Evolutionary conservation across 2,888 invertebrate genomes (phyloP).

Genomic region (Pandemis heparana): DNA sequence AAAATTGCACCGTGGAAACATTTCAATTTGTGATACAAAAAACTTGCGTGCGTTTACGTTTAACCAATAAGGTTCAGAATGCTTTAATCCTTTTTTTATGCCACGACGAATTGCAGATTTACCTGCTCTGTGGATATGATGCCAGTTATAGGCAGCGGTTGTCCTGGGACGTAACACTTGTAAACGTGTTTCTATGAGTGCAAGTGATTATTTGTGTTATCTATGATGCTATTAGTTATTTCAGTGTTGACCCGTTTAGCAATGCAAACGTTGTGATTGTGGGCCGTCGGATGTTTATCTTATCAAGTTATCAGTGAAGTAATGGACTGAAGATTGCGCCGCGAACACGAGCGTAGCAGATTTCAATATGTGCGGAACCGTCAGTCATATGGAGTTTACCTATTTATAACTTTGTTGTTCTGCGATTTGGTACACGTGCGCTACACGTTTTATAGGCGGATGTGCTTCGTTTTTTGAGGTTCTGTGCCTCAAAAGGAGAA

Average conservation of each 20-base stretch:
- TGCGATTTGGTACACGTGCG: slow-evolving; percentile 19
- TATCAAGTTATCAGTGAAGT: slow-evolving; percentile 19
- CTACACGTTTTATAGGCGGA: slow-evolving; percentile 24
- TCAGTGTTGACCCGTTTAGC: slow-evolving; percentile 42
- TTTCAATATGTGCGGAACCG: slow-evolving; percentile 18
- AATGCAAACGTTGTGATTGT: slow-evolving; percentile 16
- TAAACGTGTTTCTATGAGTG: slow-evolving; percentile 6
- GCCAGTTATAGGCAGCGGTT: slow-evolving; percentile 54
- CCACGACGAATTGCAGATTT: slow-evolving; percentile 69
- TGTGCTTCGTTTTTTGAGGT: slow-evolving; percentile 20
- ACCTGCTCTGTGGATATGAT: slow-evolving; percentile 67
- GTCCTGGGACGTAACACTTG: slow-evolving; percentile 44
- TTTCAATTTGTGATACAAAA: slow-evolving; percentile 43
- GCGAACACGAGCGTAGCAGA: slow-evolving; percentile 20
- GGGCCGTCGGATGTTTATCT: slow-evolving; percentile 31
- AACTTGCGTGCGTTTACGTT: slow-evolving; percentile 30
- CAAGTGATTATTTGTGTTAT: slow-evolving; percentile 50
- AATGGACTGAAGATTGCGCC: slow-evolving; percentile 29
- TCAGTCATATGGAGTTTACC: slow-evolving; percentile 3
- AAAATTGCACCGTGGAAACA: slow-evolving; percentile 47
- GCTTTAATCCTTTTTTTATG: slow-evolving; percentile 57
- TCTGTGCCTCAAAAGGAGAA: too few species aligned
- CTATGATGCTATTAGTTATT: slow-evolving; percentile 49
- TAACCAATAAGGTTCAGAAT: slow-evolving; percentile 44
- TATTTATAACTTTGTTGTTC: slow-evolving; percentile 18